A percentile compares a stretch with the other conserved stretches of the same genome.
These are phyloP conservation scores for Drosophila affinis DNA, from an alignment of 2,888 invertebrate species.

Conservation along the genomic window DNA sequence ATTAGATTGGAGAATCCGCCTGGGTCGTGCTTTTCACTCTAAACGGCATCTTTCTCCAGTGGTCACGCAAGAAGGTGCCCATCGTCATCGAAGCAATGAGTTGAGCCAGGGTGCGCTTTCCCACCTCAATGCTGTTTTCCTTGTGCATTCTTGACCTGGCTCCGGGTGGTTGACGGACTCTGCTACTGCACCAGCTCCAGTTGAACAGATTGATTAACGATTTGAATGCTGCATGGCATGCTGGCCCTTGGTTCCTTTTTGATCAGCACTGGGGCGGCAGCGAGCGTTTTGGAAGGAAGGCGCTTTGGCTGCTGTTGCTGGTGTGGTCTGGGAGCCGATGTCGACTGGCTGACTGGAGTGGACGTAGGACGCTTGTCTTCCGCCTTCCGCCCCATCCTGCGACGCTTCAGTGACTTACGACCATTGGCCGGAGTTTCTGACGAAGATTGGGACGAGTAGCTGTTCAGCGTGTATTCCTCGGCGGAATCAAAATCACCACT, in stretches of 20 bases:
- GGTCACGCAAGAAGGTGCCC: conserved; percentile 86
- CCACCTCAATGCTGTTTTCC: conserved; percentile 86
- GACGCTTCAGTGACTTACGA: not conserved
- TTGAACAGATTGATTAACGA: not conserved
- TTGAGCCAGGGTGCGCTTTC: conserved; percentile 88
- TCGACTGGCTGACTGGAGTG: not conserved
- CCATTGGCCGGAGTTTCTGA: not conserved
- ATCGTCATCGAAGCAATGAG: conserved; percentile 88
- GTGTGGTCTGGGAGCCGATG: not conserved
- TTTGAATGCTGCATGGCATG: not conserved
- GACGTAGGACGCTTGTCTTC: not conserved
- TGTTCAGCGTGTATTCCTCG: not conserved
- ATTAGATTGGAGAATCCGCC: conserved; percentile 90
- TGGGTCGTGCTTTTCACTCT: conserved; percentile 86
- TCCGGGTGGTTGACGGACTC: not conserved
- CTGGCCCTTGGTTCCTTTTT: not conserved
- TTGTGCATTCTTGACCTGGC: conserved; percentile 31
- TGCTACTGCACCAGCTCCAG: no score
- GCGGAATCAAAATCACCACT: not conserved
- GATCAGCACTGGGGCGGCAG: no score
- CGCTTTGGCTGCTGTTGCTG: not conserved
- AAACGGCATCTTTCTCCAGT: conserved; percentile 93
- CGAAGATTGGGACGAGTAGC: not conserved
- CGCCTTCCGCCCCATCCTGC: not conserved
- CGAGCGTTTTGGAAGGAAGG: not conserved